phyloP scores from a whole-genome alignment of 2,888 invertebrate genomes.

The Oscheius sp. region DNA sequence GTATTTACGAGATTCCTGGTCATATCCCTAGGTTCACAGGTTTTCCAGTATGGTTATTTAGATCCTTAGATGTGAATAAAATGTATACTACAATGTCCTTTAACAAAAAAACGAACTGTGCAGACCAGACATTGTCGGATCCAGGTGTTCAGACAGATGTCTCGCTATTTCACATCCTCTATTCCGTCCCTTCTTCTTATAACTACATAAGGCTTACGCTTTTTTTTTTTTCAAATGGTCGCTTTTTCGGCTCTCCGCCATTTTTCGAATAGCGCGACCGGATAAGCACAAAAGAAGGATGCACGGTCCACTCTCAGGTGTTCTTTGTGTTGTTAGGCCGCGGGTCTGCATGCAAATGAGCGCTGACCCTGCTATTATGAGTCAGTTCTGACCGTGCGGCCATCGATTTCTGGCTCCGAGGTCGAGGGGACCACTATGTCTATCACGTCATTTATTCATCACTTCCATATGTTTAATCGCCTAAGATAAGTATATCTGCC shows the following conservation, averaged over 20 bases:
- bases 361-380: constrained; percentile 36
- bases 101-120: too few relatives aligned
- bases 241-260: not conserved
- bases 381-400: constrained; percentile 31
- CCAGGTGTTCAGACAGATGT: constrained; percentile 6
- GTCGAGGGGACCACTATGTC: not conserved
- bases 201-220: not conserved
- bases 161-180: not conserved
- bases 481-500: not conserved
- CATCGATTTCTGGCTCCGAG: constrained; percentile 24
- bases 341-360: constrained; percentile 37
- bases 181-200: too few relatives aligned
- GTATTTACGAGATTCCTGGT: not conserved
- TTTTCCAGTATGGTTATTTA: not conserved
- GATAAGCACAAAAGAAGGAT: not conserved
- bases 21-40: not conserved
- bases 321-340: constrained; percentile 30
- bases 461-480: not conserved
- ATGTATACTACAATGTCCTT: too few relatives aligned
- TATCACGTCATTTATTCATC: not conserved
- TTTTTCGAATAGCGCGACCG: not conserved
- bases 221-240: not conserved
- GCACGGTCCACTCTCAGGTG: constrained; percentile 17
- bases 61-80: too few relatives aligned
- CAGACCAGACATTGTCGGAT: not conserved